phyloP scores from a whole-genome alignment of 2,888 invertebrate genomes.

The Lissocephala sabroskyi region DNA sequence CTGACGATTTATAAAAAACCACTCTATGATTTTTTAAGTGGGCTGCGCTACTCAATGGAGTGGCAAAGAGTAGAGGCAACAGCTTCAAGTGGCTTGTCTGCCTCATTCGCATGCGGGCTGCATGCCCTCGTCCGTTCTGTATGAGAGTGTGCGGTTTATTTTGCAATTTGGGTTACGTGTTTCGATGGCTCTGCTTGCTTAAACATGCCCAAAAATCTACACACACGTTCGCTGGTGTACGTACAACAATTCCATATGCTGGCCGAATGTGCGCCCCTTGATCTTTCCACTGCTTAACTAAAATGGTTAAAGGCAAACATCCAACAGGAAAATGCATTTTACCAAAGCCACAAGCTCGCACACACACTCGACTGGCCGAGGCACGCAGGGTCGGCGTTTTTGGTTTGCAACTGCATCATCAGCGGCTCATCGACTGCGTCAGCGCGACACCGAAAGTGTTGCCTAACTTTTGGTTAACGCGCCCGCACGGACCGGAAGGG shows the following conservation, averaged over 20 bases:
- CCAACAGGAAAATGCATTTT: conserved; percentile 53
- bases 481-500: conserved; percentile 24
- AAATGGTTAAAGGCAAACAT: conserved; percentile 47
- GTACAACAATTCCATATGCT: conserved; percentile 37
- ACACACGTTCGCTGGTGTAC: too few relatives aligned
- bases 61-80: too few relatives aligned
- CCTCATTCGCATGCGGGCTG: too few relatives aligned
- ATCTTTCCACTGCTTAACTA: conserved; percentile 32
- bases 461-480: conserved; percentile 28
- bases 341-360: conserved; percentile 35
- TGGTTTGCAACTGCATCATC: conserved; percentile 38
- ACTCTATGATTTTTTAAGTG: conserved; percentile 16
- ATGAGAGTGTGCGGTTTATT: conserved; percentile 40
- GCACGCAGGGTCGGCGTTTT: conserved; percentile 15
- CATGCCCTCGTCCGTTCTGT: too few relatives aligned
- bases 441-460: conserved; percentile 17
- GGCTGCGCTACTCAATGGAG: too few relatives aligned
- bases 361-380: conserved; percentile 8
- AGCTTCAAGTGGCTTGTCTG: too few relatives aligned
- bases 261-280: not conserved
- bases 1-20: conserved; percentile 15
- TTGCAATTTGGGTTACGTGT: conserved; percentile 60
- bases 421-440: conserved; percentile 15
- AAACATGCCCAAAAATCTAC: conserved; percentile 40
- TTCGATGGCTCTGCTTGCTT: conserved; percentile 31